Evolutionary conservation across 1,140 invertebrate species (phyloP), one percentile per base, ranked within the genome.

Genomic region (Mycetomoellerius zeteki): DNA sequence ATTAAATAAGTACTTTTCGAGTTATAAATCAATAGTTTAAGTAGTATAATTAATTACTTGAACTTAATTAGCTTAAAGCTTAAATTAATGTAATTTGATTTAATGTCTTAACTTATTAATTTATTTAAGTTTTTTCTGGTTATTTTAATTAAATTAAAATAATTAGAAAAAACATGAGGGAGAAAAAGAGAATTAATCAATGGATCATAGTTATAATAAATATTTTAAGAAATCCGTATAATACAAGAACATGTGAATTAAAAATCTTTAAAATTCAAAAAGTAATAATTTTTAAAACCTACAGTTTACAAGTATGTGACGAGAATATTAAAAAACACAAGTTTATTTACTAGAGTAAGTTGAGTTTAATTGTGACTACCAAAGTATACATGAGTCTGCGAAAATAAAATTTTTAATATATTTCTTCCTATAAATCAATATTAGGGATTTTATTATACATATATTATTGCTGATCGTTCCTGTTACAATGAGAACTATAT

Each of bases 351-450:
- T 37, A 37, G 37, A 76, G 7, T 47, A 64, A 64, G 37, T 64
- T 64, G 19, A 37, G 4, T 47, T 78, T 78, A 37, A 37, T 37
- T 64, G 3, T 33, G 12, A 60, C 5, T 37, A 37, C 33, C 24
- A 77, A 77, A 77, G 56, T 27, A 50, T 54, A 24, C 16, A 8
- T 62, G 14, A 64, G 27, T 47, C 27, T 8, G 5, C 2, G n/a
- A 43, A 60, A 4, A 33, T 30, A 47, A 78, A 30, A 50, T 21
- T 47, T 37, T 64, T 30, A 5, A 73, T 54, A 72, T 52, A 14
- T 75, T 76, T 78, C 19, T 75, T 37, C 10, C 30, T 30, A 10
- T 78, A 30, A 64, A 78, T n/a, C 8, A 60, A 37, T 16, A 47
- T 69, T 24, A 47, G 14, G 10, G 10, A 43, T 43, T 67, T 4